Percentiles rank a stretch among this genome's conserved stretches.
Conservation (phyloP, 2,888 invertebrate genomes). For the Ormyrus pomaceus region DNA sequence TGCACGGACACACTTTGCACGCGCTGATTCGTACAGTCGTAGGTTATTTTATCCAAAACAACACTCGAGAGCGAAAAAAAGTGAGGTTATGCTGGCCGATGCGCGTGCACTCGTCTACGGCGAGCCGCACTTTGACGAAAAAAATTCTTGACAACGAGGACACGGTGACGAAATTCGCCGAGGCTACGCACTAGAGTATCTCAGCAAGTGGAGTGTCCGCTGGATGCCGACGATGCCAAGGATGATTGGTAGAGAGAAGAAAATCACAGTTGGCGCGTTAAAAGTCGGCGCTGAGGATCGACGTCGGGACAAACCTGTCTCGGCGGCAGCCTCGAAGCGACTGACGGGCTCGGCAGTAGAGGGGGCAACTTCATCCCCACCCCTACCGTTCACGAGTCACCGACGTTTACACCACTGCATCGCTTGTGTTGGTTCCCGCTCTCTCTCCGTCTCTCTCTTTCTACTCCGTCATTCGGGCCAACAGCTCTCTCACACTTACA, state of each 20-base stretch:
- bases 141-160: too few relatives aligned
- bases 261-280: not conserved
- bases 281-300: conserved; percentile 15
- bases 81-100: too few relatives aligned
- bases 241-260: too few relatives aligned
- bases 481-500: conserved; percentile 40
- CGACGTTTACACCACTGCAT: conserved; percentile 29
- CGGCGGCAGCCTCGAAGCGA: conserved; percentile 69
- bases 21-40: too few relatives aligned
- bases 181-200: too few relatives aligned
- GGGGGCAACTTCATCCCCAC: conserved; percentile 65
- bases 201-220: too few relatives aligned
- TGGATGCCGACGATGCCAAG: too few relatives aligned
- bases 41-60: too few relatives aligned
- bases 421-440: conserved; percentile 22
- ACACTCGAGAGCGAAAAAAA: too few relatives aligned
- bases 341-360: conserved; percentile 64
- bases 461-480: conserved; percentile 30
- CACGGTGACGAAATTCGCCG: too few relatives aligned
- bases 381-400: conserved; percentile 8
- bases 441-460: conserved; percentile 51
- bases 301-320: conserved; percentile 59
- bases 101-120: too few relatives aligned
- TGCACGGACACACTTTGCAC: not conserved
- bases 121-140: too few relatives aligned